These are phyloP conservation scores for Asteroscopus sphinx DNA, from an alignment of 2,888 invertebrate genomes.

Conservation along the genomic window DNA sequence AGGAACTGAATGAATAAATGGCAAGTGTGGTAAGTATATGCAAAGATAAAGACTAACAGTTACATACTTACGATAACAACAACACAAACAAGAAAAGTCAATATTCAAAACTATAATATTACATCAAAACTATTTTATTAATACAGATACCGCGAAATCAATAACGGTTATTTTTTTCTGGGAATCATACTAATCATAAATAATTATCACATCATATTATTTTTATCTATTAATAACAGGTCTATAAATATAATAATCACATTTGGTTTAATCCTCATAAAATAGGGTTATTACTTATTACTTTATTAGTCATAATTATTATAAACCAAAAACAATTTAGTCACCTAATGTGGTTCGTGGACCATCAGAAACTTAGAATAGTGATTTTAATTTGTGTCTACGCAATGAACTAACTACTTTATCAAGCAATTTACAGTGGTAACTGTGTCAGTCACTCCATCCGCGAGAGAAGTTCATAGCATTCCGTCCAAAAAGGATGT, in stretches of 20 bases:
- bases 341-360: too few species aligned
- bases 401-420: too few species aligned
- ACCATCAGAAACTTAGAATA: too few species aligned
- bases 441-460: too few species aligned
- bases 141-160: not conserved
- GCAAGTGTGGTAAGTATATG: not conserved
- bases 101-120: conserved; percentile 12
- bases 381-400: too few species aligned
- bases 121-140: conserved; percentile 21
- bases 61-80: too few species aligned
- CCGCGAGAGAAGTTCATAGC: too few species aligned
- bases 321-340: not conserved
- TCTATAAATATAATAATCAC: conserved; percentile 8
- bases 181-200: conserved; percentile 1
- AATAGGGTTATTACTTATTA: too few species aligned
- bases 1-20: conserved; percentile 7
- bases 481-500: too few species aligned
- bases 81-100: conserved; percentile 10
- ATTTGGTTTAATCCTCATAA: not conserved
- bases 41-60: conserved; percentile 10
- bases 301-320: not conserved
- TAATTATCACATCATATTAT: not conserved
- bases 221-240: conserved; percentile 31
- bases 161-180: conserved; percentile 4
- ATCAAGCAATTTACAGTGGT: too few species aligned